Evolutionary conservation across 2,888 invertebrate genomes (phyloP).

Genomic region (Frankliniella fusca): DNA sequence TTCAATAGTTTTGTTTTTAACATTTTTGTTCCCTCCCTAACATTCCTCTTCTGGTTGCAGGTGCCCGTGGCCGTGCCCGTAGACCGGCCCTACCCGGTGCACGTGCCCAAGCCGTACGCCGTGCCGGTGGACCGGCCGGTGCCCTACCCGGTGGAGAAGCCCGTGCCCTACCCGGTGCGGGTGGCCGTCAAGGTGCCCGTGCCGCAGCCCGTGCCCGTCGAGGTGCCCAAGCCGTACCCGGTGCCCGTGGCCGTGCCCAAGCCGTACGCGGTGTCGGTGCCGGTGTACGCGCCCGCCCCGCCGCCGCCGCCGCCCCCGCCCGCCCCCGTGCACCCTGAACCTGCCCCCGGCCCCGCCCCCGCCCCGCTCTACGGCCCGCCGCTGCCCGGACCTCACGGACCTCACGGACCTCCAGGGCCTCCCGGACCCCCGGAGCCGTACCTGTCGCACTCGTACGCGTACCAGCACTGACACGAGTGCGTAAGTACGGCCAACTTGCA

Average conservation of each 20-base stretch:
- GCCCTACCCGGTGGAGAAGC: constrained; percentile 20
- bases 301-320: constrained; percentile 1
- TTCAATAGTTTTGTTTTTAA: too few species aligned
- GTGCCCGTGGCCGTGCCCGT: constrained; percentile 17
- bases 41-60: not conserved
- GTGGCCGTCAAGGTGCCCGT: constrained; percentile 16
- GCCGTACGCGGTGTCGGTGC: not conserved
- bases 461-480: not conserved
- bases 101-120: constrained; percentile 14
- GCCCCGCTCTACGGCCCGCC: not conserved
- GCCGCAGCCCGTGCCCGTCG: constrained; percentile 13
- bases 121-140: constrained; percentile 8
- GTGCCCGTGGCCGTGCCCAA: constrained; percentile 20
- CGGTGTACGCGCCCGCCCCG: not conserved
- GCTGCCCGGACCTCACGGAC: not conserved
- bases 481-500: too few species aligned
- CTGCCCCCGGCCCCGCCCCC: not conserved
- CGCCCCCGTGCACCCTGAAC: not conserved
- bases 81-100: not conserved
- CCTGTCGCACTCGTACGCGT: not conserved
- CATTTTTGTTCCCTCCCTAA: not conserved
- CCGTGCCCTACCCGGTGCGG: not conserved
- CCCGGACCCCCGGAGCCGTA: not conserved
- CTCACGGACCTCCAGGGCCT: too few species aligned
- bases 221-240: constrained; percentile 23